Conservation (phyloP, 2,888 invertebrate genomes). For the Crematogaster levior region DNA sequence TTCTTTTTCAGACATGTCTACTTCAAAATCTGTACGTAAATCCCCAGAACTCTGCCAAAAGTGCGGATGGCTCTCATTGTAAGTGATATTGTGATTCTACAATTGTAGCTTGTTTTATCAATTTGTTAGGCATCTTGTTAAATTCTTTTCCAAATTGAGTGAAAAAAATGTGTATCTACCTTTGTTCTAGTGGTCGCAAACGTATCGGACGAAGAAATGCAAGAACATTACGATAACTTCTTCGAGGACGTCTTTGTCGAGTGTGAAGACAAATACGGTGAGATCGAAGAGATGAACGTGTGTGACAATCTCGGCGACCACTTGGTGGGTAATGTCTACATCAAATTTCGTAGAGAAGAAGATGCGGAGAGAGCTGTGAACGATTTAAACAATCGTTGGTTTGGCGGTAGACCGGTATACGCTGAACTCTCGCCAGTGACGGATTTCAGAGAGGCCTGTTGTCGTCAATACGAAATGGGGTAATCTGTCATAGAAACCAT, state of each 20-base stretch:
- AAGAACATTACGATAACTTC: constrained; percentile 99
- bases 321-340: constrained; percentile 99
- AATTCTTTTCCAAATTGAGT: background rate
- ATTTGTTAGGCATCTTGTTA: background rate
- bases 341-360: constrained; percentile 99
- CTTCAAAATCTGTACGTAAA: constrained; percentile 99
- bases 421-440: constrained; percentile 99
- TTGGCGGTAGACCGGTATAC: constrained; percentile 98
- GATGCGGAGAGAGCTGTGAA: constrained; percentile 99
- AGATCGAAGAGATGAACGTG: constrained; percentile 99
- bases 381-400: constrained; percentile 99
- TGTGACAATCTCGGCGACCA: constrained; percentile 99
- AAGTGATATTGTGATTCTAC: constrained; percentile 85
- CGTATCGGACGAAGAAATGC: constrained; percentile 99
- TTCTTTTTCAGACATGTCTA: constrained; percentile 93
- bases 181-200: constrained; percentile 92
- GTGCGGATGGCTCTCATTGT: constrained; percentile 98
- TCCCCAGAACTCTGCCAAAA: constrained; percentile 99
- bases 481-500: constrained; percentile 73
- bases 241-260: constrained; percentile 99
- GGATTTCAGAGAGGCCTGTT: constrained; percentile 99
- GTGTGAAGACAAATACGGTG: constrained; percentile 99
- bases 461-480: constrained; percentile 99
- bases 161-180: background rate
- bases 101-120: background rate